Evolutionary conservation across 2,888 invertebrate genomes (phyloP), one percentile per base, ranked within the genome.

Genomic region (Drosophila testacea): DNA sequence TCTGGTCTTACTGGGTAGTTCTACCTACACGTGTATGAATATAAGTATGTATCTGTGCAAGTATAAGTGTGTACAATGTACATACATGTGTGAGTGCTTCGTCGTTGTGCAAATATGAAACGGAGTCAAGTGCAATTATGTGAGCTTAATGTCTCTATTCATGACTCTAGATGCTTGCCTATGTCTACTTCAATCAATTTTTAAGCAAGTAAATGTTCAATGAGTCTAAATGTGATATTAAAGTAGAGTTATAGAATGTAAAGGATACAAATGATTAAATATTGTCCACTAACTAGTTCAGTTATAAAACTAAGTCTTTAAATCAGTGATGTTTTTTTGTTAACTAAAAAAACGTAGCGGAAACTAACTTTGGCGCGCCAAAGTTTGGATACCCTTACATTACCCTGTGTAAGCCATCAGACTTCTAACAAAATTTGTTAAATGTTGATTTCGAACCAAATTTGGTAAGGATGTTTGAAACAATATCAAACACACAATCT

Each of bases 121-220:
- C 72, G 46, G 62, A 79, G 81, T 78, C 81, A 78, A 81, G 75
- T 64, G 67, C 72, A 79, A 78, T 78, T 75, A 75, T 63, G 67
- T 48, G 54, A 61, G 56, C 67, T 48, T 48, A 63, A 65, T 69
- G 64, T 41, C 50, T 72, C 54, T 38, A 61, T 63, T 74, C 62
- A 59, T 48, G 36, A 46, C 34, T 22, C 62, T 13, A n/a, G 32
- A 54, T 36, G 11, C 34, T 13, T 50, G 50, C 38, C 41, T n/a
- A 9, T 22, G 27, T 10, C 47, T 56, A 38, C 32, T 62, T 42
- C 36, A 36, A 36, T 34, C 16, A 41, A 61, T 47, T 65, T 52
- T 36, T 36, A 22, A 47, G 10, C n/a, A 22, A 41, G 44, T 44
- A 36, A 50, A 42, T 59, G 36, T 27, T 30, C 27, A 44, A 55